Percentiles rank a stretch among this genome's conserved stretches.
These are phyloP conservation scores for Diloba caeruleocephala DNA, from an alignment of 2,888 invertebrate species.

Conservation along the genomic window DNA sequence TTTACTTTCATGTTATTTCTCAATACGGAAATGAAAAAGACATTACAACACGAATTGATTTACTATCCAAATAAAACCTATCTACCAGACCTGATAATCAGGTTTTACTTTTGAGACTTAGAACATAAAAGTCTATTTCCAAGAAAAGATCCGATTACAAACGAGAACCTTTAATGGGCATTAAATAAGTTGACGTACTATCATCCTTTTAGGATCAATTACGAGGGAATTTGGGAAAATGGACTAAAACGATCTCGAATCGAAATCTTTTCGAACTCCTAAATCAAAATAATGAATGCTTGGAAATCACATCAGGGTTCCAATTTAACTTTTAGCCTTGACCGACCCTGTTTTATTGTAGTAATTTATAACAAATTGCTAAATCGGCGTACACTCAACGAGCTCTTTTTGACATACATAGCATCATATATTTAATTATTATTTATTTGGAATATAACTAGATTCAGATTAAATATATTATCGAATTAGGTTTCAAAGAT, in stretches of 20 bases:
- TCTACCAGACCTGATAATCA: slow-evolving; percentile 5
- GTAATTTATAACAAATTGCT: slow-evolving; percentile 50
- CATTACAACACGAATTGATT: slow-evolving; percentile 3
- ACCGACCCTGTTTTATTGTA: slow-evolving; percentile 46
- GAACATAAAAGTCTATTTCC: slow-evolving; percentile 5
- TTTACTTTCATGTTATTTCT: neutral
- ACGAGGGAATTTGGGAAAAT: slow-evolving; percentile 18
- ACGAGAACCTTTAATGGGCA: neutral
- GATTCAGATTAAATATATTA: too few species aligned
- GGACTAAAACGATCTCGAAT: slow-evolving; percentile 8
- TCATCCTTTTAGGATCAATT: slow-evolving; percentile 27
- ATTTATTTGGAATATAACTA: too few species aligned
- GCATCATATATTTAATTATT: too few species aligned
- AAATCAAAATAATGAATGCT: slow-evolving; percentile 43
- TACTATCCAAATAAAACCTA: slow-evolving; percentile 1
- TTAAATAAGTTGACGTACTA: slow-evolving; percentile 21
- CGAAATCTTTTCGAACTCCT: slow-evolving; percentile 35
- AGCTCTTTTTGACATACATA: too few species aligned
- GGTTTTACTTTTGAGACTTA: slow-evolving; percentile 2
- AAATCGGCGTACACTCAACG: slow-evolving; percentile 12
- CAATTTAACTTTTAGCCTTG: slow-evolving; percentile 59
- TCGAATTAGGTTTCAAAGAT: too few species aligned
- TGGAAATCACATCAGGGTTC: slow-evolving; percentile 54
- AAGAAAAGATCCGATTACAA: slow-evolving; percentile 3
- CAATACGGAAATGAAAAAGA: neutral